phyloP scores from a whole-genome alignment of 1,140 invertebrate genomes.

The Octopus sinensis region DNA sequence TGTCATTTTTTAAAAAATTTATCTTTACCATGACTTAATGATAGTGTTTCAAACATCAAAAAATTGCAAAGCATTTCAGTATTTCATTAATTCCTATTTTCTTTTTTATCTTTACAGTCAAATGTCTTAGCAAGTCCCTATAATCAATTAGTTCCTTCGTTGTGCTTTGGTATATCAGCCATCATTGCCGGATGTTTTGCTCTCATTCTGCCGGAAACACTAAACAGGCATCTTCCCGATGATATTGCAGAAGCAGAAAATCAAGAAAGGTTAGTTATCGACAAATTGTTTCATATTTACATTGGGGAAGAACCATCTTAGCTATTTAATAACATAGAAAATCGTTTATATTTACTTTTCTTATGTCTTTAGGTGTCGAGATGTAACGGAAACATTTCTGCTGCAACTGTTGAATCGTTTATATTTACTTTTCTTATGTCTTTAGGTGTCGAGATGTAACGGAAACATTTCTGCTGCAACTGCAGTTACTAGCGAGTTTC shows the following conservation, averaged over 20 bases:
- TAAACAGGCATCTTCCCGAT: constrained; percentile 61
- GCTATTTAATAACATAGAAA: no score
- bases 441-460: no score
- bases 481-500: no score
- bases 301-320: no score
- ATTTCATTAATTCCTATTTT: neutral
- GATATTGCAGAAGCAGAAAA: constrained; percentile 59
- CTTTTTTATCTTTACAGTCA: constrained; percentile 25
- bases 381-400: no score
- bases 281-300: no score
- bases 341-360: no score
- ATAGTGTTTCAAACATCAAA: neutral
- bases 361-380: no score
- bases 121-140: constrained; percentile 33
- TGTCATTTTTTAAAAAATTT: neutral
- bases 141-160: constrained; percentile 55
- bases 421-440: no score
- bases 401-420: no score
- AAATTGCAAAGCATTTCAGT: neutral
- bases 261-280: no score
- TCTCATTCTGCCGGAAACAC: constrained; percentile 64
- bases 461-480: no score
- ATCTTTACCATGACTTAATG: neutral
- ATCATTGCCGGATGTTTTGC: constrained; percentile 60
- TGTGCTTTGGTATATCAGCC: constrained; percentile 63